phyloP scores from a whole-genome alignment of 2,888 invertebrate species.

The Drosophila formosana region DNA sequence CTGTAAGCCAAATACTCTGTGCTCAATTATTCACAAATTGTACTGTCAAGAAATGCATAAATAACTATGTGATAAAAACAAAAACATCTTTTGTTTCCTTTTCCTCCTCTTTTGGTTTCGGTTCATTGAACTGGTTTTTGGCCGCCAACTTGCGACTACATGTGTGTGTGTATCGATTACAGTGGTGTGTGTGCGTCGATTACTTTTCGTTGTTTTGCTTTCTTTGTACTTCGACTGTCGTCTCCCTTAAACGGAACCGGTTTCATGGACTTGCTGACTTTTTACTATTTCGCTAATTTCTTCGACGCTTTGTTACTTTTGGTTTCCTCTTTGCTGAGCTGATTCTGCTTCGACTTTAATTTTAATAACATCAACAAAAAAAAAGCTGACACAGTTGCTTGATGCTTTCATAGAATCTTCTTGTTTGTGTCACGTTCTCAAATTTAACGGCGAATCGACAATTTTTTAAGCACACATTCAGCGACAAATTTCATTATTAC shows the following conservation, averaged over 20 bases:
- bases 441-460: slow-evolving; percentile 45
- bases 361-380: slow-evolving; percentile 16
- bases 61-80: slow-evolving; percentile 62
- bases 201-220: slow-evolving; percentile 20
- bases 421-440: slow-evolving; percentile 46
- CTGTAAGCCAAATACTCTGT: slow-evolving; percentile 50
- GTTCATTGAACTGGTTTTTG: slow-evolving; percentile 72
- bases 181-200: slow-evolving; percentile 1
- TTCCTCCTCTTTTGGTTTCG: slow-evolving; percentile 24
- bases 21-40: slow-evolving; percentile 62
- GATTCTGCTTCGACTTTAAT: slow-evolving; percentile 23
- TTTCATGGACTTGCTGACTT: slow-evolving; percentile 26
- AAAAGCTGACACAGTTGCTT: slow-evolving; percentile 49
- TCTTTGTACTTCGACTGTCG: slow-evolving; percentile 28
- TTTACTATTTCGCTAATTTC: slow-evolving; percentile 31
- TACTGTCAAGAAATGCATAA: slow-evolving; percentile 48
- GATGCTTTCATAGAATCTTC: slow-evolving; percentile 19
- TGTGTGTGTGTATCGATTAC: background rate
- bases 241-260: slow-evolving; percentile 56
- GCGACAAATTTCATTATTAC: slow-evolving; percentile 18
- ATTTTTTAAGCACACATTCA: slow-evolving; percentile 47
- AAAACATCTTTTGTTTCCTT: slow-evolving; percentile 1
- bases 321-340: slow-evolving; percentile 14
- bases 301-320: slow-evolving; percentile 11
- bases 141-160: slow-evolving; percentile 26